Base-by-base conservation (phyloP, 2,888 invertebrate genomes). In the Ennomos fuscantarius region DNA sequence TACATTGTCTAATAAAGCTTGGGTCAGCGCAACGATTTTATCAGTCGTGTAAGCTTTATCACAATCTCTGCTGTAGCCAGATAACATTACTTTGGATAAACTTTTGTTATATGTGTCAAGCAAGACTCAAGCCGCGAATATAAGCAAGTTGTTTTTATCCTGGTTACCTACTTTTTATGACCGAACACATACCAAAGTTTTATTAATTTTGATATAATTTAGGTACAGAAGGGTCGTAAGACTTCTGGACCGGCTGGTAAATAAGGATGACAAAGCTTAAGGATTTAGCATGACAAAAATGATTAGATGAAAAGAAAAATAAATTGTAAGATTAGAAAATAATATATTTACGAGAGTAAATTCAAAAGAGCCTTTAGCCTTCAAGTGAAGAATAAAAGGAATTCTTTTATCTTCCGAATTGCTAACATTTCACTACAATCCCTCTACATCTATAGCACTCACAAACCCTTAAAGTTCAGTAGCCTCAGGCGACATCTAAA, bases 21-120 rank as follows among this genome's bases (percentile, higher is more conserved):
- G 55, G 69, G 68, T 68, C 69, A 63, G 36, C 13, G 42, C 49
- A 46, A 61, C 15, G 39, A 47, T 24, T 24, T 24, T 65, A 68
- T 65, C 66, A 65, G 63, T 72, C 69, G 67, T 69, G 70, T 69
- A 59, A 62, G 49, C 60, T 61, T 66, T 68, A 72, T 72, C 70
- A 52, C 45, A 60, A 52, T 65, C 62, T 66, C 62, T 64, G 34
- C 37, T 35, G 36, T 54, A 44, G 51, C 51, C 39, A 55, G 13
- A 50, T 56, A 56, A 43, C 42, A 42, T 52, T 33, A 13, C 41
- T 56, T 13, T 24, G 24, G 43, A 37, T 48, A 13, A 57, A 57
- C 52, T 57, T 49, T 52, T 35, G 37, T 47, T 39, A 45, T 49
- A 41, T 50, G 34, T 36, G 34, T 40, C 45, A 46, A 9, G 40